Percentiles rank a stretch among this genome's conserved stretches.
Evolutionary conservation across 2,113 vertebrate genomes (phyloP).

Genomic region (Nicator chloris): DNA sequence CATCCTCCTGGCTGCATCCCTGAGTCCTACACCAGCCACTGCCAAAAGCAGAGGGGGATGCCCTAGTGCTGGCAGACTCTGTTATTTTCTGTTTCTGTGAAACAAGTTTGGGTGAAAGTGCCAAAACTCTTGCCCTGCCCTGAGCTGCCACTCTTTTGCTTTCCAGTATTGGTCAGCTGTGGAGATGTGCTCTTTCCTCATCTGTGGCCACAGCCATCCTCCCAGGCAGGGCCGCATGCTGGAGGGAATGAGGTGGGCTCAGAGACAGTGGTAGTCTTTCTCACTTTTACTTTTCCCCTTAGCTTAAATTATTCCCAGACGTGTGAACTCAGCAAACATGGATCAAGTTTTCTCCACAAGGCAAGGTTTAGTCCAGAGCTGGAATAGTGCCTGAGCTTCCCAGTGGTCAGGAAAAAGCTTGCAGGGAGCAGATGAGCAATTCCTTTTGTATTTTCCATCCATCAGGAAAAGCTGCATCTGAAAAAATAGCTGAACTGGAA

Average conservation of each 20-base stretch:
- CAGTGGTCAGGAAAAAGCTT: conserved; percentile 36
- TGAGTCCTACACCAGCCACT: neutral
- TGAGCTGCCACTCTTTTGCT: neutral
- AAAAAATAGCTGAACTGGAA: conserved; percentile 65
- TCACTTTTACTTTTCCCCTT: conserved; percentile 47
- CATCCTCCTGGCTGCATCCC: neutral
- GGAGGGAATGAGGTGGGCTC: neutral
- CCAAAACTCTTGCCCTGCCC: neutral
- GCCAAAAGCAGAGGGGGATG: neutral
- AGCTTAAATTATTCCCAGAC: conserved; percentile 60
- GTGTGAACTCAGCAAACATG: conserved; percentile 41
- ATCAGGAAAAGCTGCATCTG: conserved; percentile 45
- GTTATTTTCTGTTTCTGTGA: neutral
- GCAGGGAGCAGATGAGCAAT: conserved; percentile 29
- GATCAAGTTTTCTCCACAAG: conserved; percentile 36
- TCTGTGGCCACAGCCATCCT: neutral
- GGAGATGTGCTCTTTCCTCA: neutral
- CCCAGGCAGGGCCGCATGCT: neutral
- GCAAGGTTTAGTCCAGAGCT: neutral
- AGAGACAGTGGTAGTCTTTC: neutral
- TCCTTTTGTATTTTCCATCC: conserved; percentile 47
- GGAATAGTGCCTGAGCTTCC: conserved; percentile 29
- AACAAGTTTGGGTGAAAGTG: neutral
- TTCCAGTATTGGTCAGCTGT: neutral
- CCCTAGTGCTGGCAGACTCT: neutral